A percentile compares a stretch with the other conserved stretches of the same genome.
phyloP scores from a whole-genome alignment of 2,888 invertebrate genomes.

The Elysia crispata region DNA sequence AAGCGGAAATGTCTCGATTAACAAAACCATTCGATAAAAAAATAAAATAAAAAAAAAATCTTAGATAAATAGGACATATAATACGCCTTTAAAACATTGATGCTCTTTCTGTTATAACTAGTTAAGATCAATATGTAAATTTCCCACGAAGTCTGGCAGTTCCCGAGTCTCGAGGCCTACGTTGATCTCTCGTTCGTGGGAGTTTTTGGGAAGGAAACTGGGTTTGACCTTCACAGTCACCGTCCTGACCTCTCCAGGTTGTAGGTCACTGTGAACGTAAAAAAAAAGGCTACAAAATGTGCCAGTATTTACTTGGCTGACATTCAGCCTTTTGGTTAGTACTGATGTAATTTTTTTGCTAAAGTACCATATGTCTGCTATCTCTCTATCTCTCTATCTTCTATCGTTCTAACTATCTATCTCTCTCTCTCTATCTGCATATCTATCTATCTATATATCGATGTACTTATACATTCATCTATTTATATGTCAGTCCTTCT shows the following conservation, averaged over 20 bases:
- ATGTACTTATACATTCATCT: constrained; percentile 4
- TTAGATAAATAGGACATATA: too few species aligned
- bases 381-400: neutral
- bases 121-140: neutral
- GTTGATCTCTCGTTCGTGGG: constrained; percentile 10
- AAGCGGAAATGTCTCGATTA: too few species aligned
- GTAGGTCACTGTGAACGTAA: neutral
- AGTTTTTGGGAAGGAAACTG: constrained; percentile 3
- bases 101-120: too few species aligned
- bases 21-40: too few species aligned
- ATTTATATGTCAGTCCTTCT: neutral
- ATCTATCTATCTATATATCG: constrained; percentile 2
- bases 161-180: constrained; percentile 2
- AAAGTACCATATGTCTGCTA: constrained; percentile 12
- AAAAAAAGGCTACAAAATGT: neutral
- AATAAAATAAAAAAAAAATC: too few species aligned
- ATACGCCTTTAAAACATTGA: too few species aligned
- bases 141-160: constrained; percentile 21
- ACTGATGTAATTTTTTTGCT: too few species aligned
- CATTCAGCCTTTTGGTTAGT: too few species aligned
- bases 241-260: neutral
- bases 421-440: neutral
- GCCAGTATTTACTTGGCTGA: too few species aligned
- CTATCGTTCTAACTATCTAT: neutral
- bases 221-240: constrained; percentile 5